Base-by-base conservation (phyloP, 2,888 invertebrate genomes). In the Polymixis flavicincta region DNA sequence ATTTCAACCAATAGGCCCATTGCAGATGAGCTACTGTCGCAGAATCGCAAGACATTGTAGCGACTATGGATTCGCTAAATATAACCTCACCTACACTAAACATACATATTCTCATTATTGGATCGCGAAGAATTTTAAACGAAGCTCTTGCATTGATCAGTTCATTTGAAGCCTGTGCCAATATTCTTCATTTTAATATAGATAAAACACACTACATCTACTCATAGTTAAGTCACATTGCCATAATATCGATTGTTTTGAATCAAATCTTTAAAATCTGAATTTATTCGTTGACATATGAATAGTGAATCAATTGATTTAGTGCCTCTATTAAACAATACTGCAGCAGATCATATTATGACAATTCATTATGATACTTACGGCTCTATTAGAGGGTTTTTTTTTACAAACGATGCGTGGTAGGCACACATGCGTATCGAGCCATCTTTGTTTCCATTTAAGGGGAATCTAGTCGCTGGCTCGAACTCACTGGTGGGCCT, bases 1-100 rank as follows among this genome's bases (percentile, higher is more conserved):
- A 83, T 85, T 86, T 85, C 71, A 82, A 70, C 67, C 55, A 22
- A 85, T 85, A 89, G 87, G 88, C 80, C 78, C 76, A 83, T 83
- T 78, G n/a, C 82, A 88, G 61, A 84, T 82, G 73, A 50, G 65
- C 79, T 74, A 72, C 76, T 71, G 25, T 64, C 14, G 11, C 14
- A 45, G 28, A 55, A 50, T 52, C 22, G 63, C 13, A 11, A 48
- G 74, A 68, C 32, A n/a, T 54, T 64, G 22, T 55, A 50, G 42
- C 25, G 11, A 50, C 42, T 61, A 32, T 55, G 8, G 9, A 22
- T 32, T 17, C 28, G n/a, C 17, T 54, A 14, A 57, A 52, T 42
- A 28, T 48, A 55, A 25, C 32, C 19, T 37, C 17, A 42, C 19
- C 6, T 37, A 55, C 1, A 55, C 8, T 28, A 55, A 0, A 55